These are phyloP conservation scores for Centropristis striata DNA, from an alignment of 2,113 vertebrate species.

Conservation along the genomic window DNA sequence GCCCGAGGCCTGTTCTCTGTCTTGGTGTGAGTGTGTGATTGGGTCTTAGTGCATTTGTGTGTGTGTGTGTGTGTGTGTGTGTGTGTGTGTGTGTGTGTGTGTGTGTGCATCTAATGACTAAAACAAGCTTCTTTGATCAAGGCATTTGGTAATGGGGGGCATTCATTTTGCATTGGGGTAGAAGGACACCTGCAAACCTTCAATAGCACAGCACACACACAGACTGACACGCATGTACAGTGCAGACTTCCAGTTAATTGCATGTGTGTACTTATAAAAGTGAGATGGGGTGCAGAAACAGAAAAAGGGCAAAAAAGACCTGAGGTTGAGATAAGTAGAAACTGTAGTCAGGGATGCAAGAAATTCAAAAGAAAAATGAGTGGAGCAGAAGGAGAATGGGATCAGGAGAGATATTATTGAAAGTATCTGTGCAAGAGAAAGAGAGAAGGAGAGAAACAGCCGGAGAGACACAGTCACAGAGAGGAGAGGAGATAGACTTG, in stretches of 20 bases:
- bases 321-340: slow-evolving; percentile 23
- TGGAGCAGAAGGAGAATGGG: slow-evolving; percentile 40
- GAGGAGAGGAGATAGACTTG: slow-evolving; percentile 30
- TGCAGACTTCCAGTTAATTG: background rate
- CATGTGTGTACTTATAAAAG: background rate
- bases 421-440: slow-evolving; percentile 52
- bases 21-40: slow-evolving; percentile 10
- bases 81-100: slow-evolving; percentile 1
- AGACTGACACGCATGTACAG: background rate
- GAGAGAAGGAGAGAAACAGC: slow-evolving; percentile 28
- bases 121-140: slow-evolving; percentile 25
- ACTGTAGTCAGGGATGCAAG: slow-evolving; percentile 34
- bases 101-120: background rate
- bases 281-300: background rate
- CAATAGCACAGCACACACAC: background rate
- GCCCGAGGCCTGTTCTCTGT: slow-evolving; percentile 14
- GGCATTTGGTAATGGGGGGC: slow-evolving; percentile 33
- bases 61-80: slow-evolving; percentile 1
- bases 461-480: slow-evolving; percentile 26
- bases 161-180: slow-evolving; percentile 32
- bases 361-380: slow-evolving; percentile 40
- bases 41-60: slow-evolving; percentile 5
- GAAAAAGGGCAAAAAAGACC: background rate
- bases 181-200: background rate
- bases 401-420: slow-evolving; percentile 50